These are phyloP conservation scores for Meandrina meandrites DNA, from an alignment of 92 coral and sea anemone species.

Conservation along the genomic window DNA sequence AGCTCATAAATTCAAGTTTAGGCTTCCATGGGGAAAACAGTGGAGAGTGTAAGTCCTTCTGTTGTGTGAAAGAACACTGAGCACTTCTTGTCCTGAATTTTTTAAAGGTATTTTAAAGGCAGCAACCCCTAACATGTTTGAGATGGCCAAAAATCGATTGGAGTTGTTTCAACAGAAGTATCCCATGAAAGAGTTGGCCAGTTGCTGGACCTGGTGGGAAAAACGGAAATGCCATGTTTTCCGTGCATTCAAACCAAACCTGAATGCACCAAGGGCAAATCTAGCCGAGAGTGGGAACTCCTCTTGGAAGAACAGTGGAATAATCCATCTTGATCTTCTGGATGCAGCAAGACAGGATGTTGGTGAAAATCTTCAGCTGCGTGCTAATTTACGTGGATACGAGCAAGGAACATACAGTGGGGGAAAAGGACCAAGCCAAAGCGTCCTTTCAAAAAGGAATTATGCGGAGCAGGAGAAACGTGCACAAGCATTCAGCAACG, in stretches of 20 bases:
- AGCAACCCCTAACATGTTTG: conserved; percentile 63
- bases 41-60: too few species aligned
- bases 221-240: conserved; percentile 53
- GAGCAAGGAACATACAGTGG: conserved; percentile 58
- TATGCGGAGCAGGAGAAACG: conserved; percentile 37
- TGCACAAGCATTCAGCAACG: conserved; percentile 60
- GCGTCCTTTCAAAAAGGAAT: conserved; percentile 42
- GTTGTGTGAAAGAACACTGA: not conserved
- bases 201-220: conserved; percentile 73
- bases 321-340: conserved; percentile 49
- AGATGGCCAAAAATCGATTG: conserved; percentile 49
- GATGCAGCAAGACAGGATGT: conserved; percentile 69
- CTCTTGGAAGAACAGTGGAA: conserved; percentile 68
- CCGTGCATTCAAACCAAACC: conserved; percentile 63
- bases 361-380: conserved; percentile 57
- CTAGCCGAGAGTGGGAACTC: conserved; percentile 63
- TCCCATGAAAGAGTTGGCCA: conserved; percentile 54
- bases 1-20: too few species aligned
- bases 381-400: conserved; percentile 30
- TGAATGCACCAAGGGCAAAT: conserved; percentile 66
- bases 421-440: conserved; percentile 49
- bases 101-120: conserved; percentile 38
- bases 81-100: too few species aligned
- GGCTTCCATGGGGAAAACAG: too few species aligned
- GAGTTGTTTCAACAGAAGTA: conserved; percentile 63